Conservation (phyloP, 37 sponge, comb jelly and placozoan genomes). For the Halichondria panicea region DNA sequence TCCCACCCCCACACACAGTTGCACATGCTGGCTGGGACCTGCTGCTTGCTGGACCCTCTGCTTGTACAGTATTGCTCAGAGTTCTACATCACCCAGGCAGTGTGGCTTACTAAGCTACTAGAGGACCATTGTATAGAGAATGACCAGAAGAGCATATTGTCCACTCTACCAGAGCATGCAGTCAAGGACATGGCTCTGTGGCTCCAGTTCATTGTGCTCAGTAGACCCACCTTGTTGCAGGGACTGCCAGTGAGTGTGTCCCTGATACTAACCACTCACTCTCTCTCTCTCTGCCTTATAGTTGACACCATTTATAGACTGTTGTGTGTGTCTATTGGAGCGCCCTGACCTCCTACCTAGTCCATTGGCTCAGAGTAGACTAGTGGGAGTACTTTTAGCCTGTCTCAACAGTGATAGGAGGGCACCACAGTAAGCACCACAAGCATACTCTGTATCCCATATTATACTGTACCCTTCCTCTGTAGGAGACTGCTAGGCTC, state of each 20-base stretch:
- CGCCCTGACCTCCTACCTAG: constrained; percentile 72
- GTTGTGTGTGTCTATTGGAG: constrained; percentile 78
- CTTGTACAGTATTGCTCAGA: constrained; percentile 59
- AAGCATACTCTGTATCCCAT: constrained; percentile 8
- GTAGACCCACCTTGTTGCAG: constrained; percentile 48
- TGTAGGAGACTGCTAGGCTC: constrained; percentile 30
- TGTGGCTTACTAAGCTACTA: constrained; percentile 65
- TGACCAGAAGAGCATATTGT: constrained; percentile 20
- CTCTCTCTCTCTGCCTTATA: background rate
- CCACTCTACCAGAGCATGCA: constrained; percentile 45
- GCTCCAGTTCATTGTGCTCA: constrained; percentile 64
- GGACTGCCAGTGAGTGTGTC: constrained; percentile 47
- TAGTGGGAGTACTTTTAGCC: constrained; percentile 68
- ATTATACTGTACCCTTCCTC: constrained; percentile 11
- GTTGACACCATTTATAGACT: constrained; percentile 76
- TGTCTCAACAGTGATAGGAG: constrained; percentile 68
- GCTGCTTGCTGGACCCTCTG: constrained; percentile 69
- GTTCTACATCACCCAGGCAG: constrained; percentile 81
- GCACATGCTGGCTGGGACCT: constrained; percentile 23
- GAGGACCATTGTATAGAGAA: too few relatives aligned
- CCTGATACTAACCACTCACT: background rate
- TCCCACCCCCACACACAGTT: constrained; percentile 22
- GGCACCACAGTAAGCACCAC: constrained; percentile 3
- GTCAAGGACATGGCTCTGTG: constrained; percentile 81
- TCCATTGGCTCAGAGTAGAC: constrained; percentile 70